Conservation (phyloP, 2,113 vertebrate species). For the Uria aalge region DNA sequence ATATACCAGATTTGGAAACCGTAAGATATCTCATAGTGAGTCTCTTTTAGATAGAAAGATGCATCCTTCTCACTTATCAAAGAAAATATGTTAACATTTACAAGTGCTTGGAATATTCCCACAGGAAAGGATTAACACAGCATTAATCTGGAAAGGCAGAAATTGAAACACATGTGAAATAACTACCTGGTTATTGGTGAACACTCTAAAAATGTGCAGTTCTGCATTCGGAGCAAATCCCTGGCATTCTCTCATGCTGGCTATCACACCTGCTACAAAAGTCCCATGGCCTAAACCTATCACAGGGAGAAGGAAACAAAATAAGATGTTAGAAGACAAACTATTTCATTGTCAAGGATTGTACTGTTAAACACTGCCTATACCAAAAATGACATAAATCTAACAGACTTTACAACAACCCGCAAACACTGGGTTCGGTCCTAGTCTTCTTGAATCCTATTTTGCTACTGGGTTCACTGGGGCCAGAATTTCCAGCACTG, state of each 20-base stretch:
- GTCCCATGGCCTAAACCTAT: constrained; percentile 95
- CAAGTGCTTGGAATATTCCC: neutral
- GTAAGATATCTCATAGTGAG: neutral
- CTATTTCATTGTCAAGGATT: neutral
- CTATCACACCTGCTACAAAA: constrained; percentile 98
- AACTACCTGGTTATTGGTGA: constrained; percentile 96
- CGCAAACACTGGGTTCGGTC: neutral
- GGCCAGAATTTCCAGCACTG: neutral
- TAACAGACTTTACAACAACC: neutral
- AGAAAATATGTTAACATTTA: neutral
- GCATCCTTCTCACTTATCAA: neutral
- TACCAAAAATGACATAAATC: neutral
- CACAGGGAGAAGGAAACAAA: neutral
- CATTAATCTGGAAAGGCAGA: neutral
- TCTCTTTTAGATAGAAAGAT: neutral
- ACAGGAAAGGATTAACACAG: neutral
- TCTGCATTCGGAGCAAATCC: constrained; percentile 97
- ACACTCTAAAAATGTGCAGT: constrained; percentile 97
- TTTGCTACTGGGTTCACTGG: neutral
- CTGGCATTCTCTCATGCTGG: constrained; percentile 98
- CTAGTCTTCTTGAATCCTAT: neutral
- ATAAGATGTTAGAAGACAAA: neutral
- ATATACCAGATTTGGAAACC: neutral
- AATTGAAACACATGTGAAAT: neutral
- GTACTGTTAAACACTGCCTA: neutral